Percentiles rank a stretch among this genome's conserved stretches.
Conservation (phyloP, 1,140 invertebrate species). For the Cotesia chilonis region DNA sequence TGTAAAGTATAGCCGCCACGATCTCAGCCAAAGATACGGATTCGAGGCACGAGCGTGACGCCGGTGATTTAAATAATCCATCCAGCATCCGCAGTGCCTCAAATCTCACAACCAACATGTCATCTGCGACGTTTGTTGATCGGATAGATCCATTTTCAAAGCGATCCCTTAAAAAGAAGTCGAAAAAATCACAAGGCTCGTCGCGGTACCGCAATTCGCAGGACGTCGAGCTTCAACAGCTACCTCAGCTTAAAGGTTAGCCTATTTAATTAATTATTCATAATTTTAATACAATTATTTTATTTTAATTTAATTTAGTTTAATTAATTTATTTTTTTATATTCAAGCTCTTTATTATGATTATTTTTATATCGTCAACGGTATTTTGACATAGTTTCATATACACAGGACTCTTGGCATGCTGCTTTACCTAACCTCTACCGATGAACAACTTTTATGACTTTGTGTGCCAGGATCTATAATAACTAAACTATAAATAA, state of each 20-base stretch:
- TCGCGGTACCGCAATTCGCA: slow-evolving; percentile 89
- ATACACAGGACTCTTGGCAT: slow-evolving; percentile 29
- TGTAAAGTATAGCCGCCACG: slow-evolving; percentile 42
- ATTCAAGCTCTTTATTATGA: slow-evolving; percentile 3
- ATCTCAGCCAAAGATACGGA: slow-evolving; percentile 39
- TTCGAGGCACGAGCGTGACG: slow-evolving; percentile 44
- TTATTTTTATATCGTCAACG: slow-evolving; percentile 18
- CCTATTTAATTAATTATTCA: slow-evolving; percentile 39
- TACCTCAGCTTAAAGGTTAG: slow-evolving; percentile 87
- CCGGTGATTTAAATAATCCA: slow-evolving; percentile 33
- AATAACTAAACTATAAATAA: slow-evolving; percentile 36
- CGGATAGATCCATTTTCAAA: slow-evolving; percentile 94
- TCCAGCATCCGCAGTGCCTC: slow-evolving; percentile 52
- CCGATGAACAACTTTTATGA: neutral
- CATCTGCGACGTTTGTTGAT: slow-evolving; percentile 88
- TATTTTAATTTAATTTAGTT: neutral
- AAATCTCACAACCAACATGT: slow-evolving; percentile 67
- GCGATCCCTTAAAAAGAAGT: slow-evolving; percentile 90
- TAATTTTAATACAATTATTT: neutral
- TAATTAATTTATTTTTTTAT: neutral
- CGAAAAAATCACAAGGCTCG: slow-evolving; percentile 91
- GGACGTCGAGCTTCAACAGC: slow-evolving; percentile 86
- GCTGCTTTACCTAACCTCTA: slow-evolving; percentile 18
- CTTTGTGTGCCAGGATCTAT: slow-evolving; percentile 31
- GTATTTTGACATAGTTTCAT: slow-evolving; percentile 29